Conservation (phyloP, 2,888 invertebrate species). For the Phlogophora meticulosa region DNA sequence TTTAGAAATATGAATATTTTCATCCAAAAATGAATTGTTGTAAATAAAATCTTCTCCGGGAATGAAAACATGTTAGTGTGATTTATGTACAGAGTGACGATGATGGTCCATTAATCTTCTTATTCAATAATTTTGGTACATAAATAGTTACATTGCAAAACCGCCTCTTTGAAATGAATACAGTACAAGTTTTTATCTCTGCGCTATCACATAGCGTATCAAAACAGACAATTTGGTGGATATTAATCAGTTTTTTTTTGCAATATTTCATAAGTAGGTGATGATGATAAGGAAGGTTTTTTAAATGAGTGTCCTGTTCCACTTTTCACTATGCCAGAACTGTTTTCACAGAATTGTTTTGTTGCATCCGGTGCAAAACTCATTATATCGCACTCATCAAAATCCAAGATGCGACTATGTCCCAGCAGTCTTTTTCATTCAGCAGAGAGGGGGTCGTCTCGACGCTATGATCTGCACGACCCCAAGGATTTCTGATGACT, state of each 20-base stretch:
- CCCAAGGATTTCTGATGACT: too few species aligned
- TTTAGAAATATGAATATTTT: too few species aligned
- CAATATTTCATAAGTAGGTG: constrained; percentile 26
- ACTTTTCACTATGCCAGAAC: neutral
- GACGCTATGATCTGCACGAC: too few species aligned
- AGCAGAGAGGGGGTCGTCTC: neutral
- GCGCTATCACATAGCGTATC: constrained; percentile 20
- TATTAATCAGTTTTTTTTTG: constrained; percentile 38
- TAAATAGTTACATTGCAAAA: too few species aligned
- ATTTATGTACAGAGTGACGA: too few species aligned
- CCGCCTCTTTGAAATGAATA: too few species aligned
- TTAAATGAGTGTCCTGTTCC: constrained; percentile 5
- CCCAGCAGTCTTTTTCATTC: neutral
- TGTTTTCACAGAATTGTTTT: neutral
- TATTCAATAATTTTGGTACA: too few species aligned
- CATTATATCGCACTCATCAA: neutral
- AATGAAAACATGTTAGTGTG: too few species aligned
- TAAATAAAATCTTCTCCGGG: too few species aligned
- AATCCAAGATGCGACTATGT: neutral
- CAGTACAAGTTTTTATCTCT: constrained; percentile 37
- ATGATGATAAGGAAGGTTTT: constrained; percentile 10
- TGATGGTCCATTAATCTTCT: too few species aligned
- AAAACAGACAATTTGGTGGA: constrained; percentile 25
- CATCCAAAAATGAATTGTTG: too few species aligned
- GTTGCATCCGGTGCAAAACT: neutral